Base-by-base conservation (phyloP, 2,888 invertebrate species). In the Nemoura dubitans region DNA sequence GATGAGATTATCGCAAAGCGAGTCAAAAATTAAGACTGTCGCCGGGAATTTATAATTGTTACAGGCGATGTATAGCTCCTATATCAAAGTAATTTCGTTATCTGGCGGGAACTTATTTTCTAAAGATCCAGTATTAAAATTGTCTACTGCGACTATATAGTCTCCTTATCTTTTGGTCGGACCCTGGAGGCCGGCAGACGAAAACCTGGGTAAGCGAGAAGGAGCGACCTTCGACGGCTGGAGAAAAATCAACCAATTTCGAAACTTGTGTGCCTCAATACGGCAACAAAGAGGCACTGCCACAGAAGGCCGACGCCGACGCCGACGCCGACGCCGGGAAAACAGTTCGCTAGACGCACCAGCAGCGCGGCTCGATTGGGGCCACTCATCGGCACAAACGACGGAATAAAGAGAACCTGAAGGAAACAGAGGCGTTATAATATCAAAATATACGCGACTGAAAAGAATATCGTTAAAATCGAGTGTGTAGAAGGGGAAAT, bases 391-490 rank as follows among this genome's bases (percentile, higher is more conserved):
- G 30, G 27, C 43, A n/a, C 83, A 83, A 83, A 83, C 83, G 83
- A 83, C 21, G 81, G 83, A 83, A 83, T 83, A 83, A 30, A 83
- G 83, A 42, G 26, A 83, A 78, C 59, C 5, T 82, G 82, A n/a
- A 30, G 82, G 82, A 82, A 82, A 82, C 30, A 30, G 82, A n/a
- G 14, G 36, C 76, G 14, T 21, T 25, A 76, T 21, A 27, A 83
- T 83, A 83, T 83, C 42, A 83, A 83, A 78, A 83, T 83, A 83
- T 83, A 83, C 83, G 42, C n/a, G 42, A 83, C 30, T 16, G 81
- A 27, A 80, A 80, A 14, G 28, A 80, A 36, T 36, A 36, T 36
- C 28, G 30, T 29, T 29, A 81, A 21, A 29, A 29, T 1, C 16
- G 80, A 80, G 28, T 30, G 81, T 81, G 81, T 81, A 81, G 26